Base-by-base conservation (phyloP, 2,888 invertebrate genomes). In the Esperia sulphurella region DNA sequence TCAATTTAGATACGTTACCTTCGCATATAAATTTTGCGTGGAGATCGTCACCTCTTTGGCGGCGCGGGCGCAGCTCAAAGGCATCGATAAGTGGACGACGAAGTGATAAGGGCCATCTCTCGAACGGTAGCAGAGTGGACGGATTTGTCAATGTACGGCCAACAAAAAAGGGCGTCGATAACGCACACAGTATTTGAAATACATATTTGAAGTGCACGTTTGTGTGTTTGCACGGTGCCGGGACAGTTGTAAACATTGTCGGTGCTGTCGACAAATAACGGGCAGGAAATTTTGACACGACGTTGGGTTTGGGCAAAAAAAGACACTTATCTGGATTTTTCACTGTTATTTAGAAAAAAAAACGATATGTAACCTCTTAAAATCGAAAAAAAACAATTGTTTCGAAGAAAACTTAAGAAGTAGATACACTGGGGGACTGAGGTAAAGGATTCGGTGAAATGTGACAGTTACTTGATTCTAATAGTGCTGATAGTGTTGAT, bases 81-180 rank as follows among this genome's bases (percentile, higher is more conserved):
- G 75, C 53, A 54, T 57, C 76, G 81, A 83, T 84, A 84, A 81
- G 72, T 75, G 79, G 79, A 57, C 74, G 67, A 54, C 74, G 67
- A 54, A 57, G 71, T 76, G 85, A 86, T 86, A 86, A 80, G 65
- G 61, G 61, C 54, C 65, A 57, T 68, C 71, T 69, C 71, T 68
- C 65, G 71, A 75, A 85, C 87, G 81, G 87, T 86, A 87, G 88
- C 84, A 60, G 68, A 77, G 75, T 69, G 71, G 69, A 74, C 69
- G 78, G 84, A 84, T 85, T 87, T 84, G 83, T 85, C 82, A 75
- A 70, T 61, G 84, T 82, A 85, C 79, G 58, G 88, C 83, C 86
- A 85, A 82, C 86, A 86, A 33, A 55, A 58, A 37, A 43, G 65
- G 21, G 21, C 58, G 63, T 62, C 62, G 63, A 66, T 63, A 55